These are phyloP conservation scores for Tragelaphus scriptus DNA, from an alignment of 2,113 vertebrate genomes.

Conservation along the genomic window DNA sequence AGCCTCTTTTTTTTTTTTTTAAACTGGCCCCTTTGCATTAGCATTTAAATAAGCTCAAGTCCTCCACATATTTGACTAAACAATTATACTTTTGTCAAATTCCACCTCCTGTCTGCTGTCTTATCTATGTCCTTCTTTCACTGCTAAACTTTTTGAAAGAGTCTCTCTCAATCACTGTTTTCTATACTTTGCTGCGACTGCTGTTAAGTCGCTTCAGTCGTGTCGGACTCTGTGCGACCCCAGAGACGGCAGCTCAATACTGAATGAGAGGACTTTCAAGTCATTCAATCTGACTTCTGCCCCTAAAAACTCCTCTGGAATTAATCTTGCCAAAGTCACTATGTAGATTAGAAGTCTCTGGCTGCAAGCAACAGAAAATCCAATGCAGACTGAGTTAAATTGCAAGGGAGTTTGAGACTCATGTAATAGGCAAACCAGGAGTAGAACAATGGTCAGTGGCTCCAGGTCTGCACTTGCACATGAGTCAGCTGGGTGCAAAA, in stretches of 20 bases:
- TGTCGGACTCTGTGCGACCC: no score
- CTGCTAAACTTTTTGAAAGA: neutral
- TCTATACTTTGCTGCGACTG: no score
- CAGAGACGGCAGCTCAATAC: neutral
- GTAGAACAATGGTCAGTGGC: neutral
- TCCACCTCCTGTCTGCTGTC: neutral
- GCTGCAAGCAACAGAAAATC: neutral
- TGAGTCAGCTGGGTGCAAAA: no score
- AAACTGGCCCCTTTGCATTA: neutral
- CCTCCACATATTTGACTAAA: neutral
- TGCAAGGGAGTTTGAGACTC: neutral
- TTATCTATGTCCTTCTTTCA: neutral
- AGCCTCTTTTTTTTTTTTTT: neutral
- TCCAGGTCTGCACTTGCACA: accelerated
- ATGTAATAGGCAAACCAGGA: neutral
- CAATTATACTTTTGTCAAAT: neutral
- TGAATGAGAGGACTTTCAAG: neutral
- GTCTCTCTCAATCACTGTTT: neutral
- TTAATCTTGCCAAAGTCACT: neutral
- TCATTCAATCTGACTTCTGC: neutral
- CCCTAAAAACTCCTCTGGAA: neutral
- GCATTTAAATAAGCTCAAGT: neutral
- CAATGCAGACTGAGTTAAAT: neutral
- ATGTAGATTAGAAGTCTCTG: neutral
- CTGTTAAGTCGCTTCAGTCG: no score